Evolutionary conservation across 2,888 invertebrate genomes (phyloP), one percentile per base, ranked within the genome.

Genomic region (Smittia aterrima): DNA sequence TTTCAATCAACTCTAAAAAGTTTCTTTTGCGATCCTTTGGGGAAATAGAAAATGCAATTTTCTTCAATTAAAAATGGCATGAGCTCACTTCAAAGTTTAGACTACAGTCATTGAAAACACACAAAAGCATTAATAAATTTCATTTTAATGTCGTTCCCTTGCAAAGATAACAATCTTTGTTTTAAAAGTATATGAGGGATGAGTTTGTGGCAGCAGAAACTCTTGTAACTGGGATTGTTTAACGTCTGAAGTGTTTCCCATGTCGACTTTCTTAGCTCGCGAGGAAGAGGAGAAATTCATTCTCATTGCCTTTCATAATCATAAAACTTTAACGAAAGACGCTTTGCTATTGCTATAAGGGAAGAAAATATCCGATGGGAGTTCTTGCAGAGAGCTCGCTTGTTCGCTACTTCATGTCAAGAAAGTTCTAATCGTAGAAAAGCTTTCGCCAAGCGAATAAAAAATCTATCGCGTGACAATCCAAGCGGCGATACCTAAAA

Each of bases 381-480:
- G 18, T 22, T 22, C 1, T 58, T 58, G 58, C 58, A 58, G 13
- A n/a, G n/a, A 6, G 47, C 32, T 32, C 9, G 32, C 32, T 32
- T 32, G 32, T 32, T n/a, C n/a, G n/a, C n/a, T n/a, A n/a, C n/a
- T n/a, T n/a, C n/a, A n/a, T n/a, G n/a, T n/a, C n/a, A n/a, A n/a
- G n/a, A n/a, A n/a, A n/a, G n/a, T n/a, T n/a, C n/a, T n/a, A n/a
- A n/a, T n/a, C n/a, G n/a, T n/a, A n/a, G n/a, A n/a, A n/a, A n/a
- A 58, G 58, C 58, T 58, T 58, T 58, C 11, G 13, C 58, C 58
- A 22, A 47, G 32, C 11, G 47, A 47, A 4, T 18, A 4, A 58
- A 38, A 58, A 58, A 58, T 18, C 18, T 18, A 58, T 58, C 58
- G 58, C 58, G 58, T 58, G 58, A 58, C 58, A 58, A 7, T 47